A percentile compares a stretch with the other conserved stretches of the same genome.
These are phyloP conservation scores for Plusia festucae DNA, from an alignment of 2,888 invertebrate species.

Conservation along the genomic window DNA sequence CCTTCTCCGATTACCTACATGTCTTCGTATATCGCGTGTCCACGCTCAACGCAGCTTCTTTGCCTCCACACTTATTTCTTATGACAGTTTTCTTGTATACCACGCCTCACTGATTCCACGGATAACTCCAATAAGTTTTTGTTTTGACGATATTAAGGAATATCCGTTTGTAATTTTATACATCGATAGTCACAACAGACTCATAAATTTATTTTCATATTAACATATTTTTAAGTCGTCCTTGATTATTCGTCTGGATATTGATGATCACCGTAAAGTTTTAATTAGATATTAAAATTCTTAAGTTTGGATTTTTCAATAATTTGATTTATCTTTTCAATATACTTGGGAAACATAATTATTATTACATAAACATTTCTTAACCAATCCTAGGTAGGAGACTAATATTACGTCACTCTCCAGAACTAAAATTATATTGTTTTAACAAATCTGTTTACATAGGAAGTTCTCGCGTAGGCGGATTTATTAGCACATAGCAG, in stretches of 20 bases:
- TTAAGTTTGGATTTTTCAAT: conserved; percentile 8
- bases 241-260: conserved; percentile 28
- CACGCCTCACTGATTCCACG: conserved; percentile 77
- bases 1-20: conserved; percentile 85
- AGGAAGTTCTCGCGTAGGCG: conserved; percentile 57
- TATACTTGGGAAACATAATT: neutral
- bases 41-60: conserved; percentile 70
- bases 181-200: conserved; percentile 41
- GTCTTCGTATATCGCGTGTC: conserved; percentile 85
- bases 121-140: conserved; percentile 64
- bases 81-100: conserved; percentile 81
- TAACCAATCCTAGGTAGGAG: neutral
- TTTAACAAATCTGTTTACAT: conserved; percentile 23
- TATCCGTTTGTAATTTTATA: conserved; percentile 57
- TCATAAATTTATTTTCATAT: conserved; percentile 39
- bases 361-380: neutral
- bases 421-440: neutral
- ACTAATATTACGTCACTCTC: neutral
- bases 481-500: conserved; percentile 71
- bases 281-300: conserved; percentile 27
- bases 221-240: conserved; percentile 33
- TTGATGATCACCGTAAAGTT: conserved; percentile 22
- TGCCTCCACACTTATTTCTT: conserved; percentile 78
- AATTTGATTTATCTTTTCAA: conserved; percentile 2
- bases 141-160: conserved; percentile 61